Percentiles rank a stretch among this genome's conserved stretches.
Evolutionary conservation across 2,113 vertebrate genomes (phyloP).

Genomic region (Camelus dromedarius): DNA sequence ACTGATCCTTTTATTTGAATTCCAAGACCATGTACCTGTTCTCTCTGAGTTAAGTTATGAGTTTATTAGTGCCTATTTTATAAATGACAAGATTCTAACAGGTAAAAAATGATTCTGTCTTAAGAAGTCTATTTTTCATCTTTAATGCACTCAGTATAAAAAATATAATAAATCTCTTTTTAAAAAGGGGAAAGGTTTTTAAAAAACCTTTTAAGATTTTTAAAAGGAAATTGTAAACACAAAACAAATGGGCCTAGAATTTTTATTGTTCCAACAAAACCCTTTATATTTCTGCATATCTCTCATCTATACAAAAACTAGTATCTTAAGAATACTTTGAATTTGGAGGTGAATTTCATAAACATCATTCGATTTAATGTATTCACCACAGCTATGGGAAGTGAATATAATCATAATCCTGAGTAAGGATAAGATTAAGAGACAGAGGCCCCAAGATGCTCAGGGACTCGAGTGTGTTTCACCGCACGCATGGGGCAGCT

Average conservation of each 20-base stretch:
- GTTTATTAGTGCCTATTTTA: not conserved
- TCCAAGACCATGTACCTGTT: not conserved
- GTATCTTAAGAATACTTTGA: not conserved
- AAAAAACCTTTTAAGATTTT: not conserved
- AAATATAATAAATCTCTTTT: not conserved
- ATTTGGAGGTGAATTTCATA: not conserved
- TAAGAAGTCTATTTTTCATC: not conserved
- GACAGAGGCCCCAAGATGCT: not conserved
- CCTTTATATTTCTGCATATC: not conserved
- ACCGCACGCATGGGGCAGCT: accelerated
- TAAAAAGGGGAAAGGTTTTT: not conserved
- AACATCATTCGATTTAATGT: not conserved
- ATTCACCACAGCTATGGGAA: not conserved
- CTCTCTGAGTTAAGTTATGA: constrained; percentile 38
- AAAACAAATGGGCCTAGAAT: not conserved
- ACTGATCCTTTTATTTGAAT: not conserved
- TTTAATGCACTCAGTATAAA: not conserved
- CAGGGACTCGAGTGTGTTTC: not conserved
- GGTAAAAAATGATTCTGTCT: not conserved
- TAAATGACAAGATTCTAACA: not conserved
- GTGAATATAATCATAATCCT: not conserved
- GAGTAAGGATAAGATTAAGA: too few species aligned
- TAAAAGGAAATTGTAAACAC: not conserved
- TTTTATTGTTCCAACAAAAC: not conserved
- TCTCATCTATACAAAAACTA: not conserved